Evolutionary conservation across 2,888 invertebrate species (phyloP), one percentile per base, ranked within the genome.

Genomic region (Agrenia bidenticulata): DNA sequence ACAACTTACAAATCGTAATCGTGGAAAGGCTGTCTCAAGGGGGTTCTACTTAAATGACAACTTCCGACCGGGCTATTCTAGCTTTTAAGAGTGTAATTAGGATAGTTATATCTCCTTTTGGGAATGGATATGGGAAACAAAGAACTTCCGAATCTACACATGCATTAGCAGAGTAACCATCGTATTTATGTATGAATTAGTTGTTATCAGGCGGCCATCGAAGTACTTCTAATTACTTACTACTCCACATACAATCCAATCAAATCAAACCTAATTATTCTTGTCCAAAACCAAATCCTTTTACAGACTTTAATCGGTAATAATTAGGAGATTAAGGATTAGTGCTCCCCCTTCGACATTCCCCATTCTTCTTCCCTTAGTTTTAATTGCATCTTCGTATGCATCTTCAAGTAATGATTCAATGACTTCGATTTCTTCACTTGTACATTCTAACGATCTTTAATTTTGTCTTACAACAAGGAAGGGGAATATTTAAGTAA

Each of bases 61-160:
- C 21, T 23, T 55, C 32, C 32, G n/a, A 13, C 27, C 51, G 51
- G 24, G 5, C 24, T 23, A 26, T 55, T 19, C n/a, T 55, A 15
- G 32, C 11, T 24, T 55, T 55, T 55, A 55, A 55, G 55, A 55
- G 55, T 7, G 27, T 55, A 55, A 55, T 55, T 55, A 55, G 32
- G 45, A 45, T 4, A 32, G 5, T 32, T 32, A 32, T 11, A 32
- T 32, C 32, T 32, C 32, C 32, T 4, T 7, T 11, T 32, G 32
- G 11, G 11, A 4, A 32, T 32, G 32, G 32, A 32, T 32, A 32
- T 32, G 32, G 32, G 11, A 32, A 32, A 32, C 32, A 32, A 32
- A 32, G 11, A 11, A 32, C 32, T 32, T 32, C 32, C 32, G 32
- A 32, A 32, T 32, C 32, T 11, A 32, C 11, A 32, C 11, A 32